These are phyloP conservation scores for Struthidea cinerea DNA, from an alignment of 2,113 vertebrate species.

Conservation along the genomic window DNA sequence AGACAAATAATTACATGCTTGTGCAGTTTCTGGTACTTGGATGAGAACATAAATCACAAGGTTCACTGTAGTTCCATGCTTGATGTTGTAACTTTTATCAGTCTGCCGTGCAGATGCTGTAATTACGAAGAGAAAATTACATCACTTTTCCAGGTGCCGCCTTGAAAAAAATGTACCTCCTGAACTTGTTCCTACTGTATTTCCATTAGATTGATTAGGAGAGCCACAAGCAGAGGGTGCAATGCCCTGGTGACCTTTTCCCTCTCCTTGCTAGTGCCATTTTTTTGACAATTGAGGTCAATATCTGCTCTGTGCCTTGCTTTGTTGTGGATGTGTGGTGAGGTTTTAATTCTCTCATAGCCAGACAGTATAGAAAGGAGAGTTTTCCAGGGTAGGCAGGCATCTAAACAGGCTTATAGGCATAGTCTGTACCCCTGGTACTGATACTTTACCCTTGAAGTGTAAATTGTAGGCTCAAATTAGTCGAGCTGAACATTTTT, in stretches of 20 bases:
- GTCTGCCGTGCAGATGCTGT: not conserved
- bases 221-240: not conserved
- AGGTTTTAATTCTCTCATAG: not conserved
- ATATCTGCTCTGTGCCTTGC: not conserved
- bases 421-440: not conserved
- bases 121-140: not conserved
- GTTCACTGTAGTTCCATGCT: not conserved
- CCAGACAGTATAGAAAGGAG: fast-evolving
- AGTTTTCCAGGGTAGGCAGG: not conserved
- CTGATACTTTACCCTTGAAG: not conserved
- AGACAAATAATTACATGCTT: not conserved
- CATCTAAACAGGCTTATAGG: not conserved
- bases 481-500: not conserved
- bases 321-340: not conserved
- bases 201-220: not conserved
- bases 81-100: not conserved
- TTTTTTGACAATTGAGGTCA: not conserved
- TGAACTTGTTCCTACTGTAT: not conserved
- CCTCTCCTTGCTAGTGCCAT: not conserved
- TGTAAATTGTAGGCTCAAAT: not conserved
- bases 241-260: not conserved
- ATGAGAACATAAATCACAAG: not conserved
- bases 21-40: not conserved
- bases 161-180: not conserved
- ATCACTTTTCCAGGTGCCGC: not conserved